A percentile compares a stretch with the other conserved stretches of the same genome.
phyloP scores from a whole-genome alignment of 2,797 vertebrate genomes.

The Vespertilio murinus region DNA sequence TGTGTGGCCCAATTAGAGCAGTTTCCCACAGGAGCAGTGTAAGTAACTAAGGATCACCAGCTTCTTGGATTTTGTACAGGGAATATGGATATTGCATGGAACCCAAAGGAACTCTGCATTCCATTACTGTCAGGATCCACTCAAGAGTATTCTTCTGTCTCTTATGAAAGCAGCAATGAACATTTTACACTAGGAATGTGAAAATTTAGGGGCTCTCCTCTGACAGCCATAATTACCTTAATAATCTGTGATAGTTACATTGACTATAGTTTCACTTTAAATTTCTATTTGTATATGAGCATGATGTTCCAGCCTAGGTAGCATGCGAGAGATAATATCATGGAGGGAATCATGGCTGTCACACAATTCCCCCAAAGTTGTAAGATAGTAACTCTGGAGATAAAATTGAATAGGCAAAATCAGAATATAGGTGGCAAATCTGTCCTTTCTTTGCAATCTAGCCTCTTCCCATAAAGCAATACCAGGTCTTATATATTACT shows the following conservation, averaged over 20 bases:
- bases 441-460: neutral
- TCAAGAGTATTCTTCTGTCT: neutral
- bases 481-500: neutral
- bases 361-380: neutral
- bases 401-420: neutral
- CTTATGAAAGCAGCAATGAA: neutral
- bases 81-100: neutral
- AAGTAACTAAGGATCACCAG: neutral
- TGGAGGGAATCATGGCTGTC: neutral
- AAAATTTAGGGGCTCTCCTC: neutral
- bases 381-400: neutral
- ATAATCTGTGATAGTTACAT: neutral
- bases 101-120: neutral
- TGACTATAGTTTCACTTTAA: neutral
- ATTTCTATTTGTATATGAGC: neutral
- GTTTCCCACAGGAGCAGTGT: neutral
- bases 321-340: neutral
- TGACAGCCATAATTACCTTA: neutral
- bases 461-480: neutral
- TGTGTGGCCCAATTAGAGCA: neutral
- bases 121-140: neutral
- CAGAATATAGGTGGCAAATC: neutral
- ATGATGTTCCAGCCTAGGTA: neutral
- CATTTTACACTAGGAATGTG: neutral
- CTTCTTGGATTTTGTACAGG: neutral